Conservation (phyloP, 2,888 invertebrate genomes). For the Dichetophora obliterata region DNA sequence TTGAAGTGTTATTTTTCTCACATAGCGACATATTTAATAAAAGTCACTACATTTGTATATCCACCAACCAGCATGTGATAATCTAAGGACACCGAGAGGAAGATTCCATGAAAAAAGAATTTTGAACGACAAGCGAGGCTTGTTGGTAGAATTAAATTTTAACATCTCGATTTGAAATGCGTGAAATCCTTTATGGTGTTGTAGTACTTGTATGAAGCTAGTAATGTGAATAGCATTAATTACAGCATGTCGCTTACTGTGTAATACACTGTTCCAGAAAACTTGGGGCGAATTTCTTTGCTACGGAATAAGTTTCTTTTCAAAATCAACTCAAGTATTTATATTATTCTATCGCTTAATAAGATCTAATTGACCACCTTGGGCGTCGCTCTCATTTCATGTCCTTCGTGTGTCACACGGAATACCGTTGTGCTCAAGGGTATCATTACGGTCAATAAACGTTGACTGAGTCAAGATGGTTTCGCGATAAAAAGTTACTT, state of each 20-base stretch:
- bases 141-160: too few species aligned
- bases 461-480: constrained; percentile 12
- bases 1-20: too few species aligned
- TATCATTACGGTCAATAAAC: constrained; percentile 40
- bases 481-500: constrained; percentile 38
- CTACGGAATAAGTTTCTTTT: background rate
- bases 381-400: too few species aligned
- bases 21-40: too few species aligned
- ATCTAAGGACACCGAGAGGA: too few species aligned
- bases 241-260: background rate
- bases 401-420: background rate
- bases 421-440: background rate
- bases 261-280: background rate
- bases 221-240: background rate
- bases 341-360: background rate
- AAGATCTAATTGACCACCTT: background rate
- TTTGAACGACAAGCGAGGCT: too few species aligned
- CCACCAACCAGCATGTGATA: too few species aligned
- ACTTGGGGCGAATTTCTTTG: background rate
- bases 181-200: too few species aligned
- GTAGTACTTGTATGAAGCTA: too few species aligned
- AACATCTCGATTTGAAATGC: too few species aligned
- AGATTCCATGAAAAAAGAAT: too few species aligned
- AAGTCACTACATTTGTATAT: too few species aligned
- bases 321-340: background rate